A percentile compares a stretch with the other conserved stretches of the same genome.
Conservation (phyloP, 1,140 invertebrate species). For the Trachelipus rathkii region DNA sequence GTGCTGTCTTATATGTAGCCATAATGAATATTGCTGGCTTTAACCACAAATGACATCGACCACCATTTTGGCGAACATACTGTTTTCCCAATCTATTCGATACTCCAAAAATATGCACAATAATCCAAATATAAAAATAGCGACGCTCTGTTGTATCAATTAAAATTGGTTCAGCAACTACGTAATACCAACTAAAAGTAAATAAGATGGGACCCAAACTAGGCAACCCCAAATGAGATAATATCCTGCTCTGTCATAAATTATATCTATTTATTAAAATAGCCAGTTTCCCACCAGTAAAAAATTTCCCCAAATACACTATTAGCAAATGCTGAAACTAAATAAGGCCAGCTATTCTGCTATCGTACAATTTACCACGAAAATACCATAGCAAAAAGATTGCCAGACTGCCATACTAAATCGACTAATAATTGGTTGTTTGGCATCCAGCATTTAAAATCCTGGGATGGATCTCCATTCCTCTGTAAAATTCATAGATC, state of each 20-base stretch:
- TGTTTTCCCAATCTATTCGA: slow-evolving; percentile 55
- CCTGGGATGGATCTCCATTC: slow-evolving; percentile 58
- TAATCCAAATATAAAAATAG: slow-evolving; percentile 53
- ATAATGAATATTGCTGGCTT: slow-evolving; percentile 53
- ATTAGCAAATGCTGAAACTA: slow-evolving; percentile 54
- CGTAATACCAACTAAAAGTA: slow-evolving; percentile 55
- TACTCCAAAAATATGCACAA: slow-evolving; percentile 55
- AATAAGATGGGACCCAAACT: slow-evolving; percentile 58
- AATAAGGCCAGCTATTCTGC: slow-evolving; percentile 53
- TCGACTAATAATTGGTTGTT: slow-evolving; percentile 54
- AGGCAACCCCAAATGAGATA: slow-evolving; percentile 63
- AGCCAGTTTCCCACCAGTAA: slow-evolving; percentile 62
- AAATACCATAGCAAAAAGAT: slow-evolving; percentile 54
- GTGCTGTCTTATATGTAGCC: slow-evolving; percentile 46
- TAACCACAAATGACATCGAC: slow-evolving; percentile 56
- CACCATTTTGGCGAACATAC: slow-evolving; percentile 51
- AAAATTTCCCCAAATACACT: slow-evolving; percentile 60
- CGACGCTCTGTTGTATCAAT: slow-evolving; percentile 42
- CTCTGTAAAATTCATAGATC: slow-evolving; percentile 59
- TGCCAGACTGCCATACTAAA: slow-evolving; percentile 61
- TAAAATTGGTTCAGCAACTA: slow-evolving; percentile 54
- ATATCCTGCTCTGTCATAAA: slow-evolving; percentile 59
- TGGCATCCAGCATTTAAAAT: slow-evolving; percentile 55
- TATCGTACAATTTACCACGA: slow-evolving; percentile 48
- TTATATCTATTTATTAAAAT: slow-evolving; percentile 62